Percentiles rank a stretch among this genome's conserved stretches.
phyloP scores from a whole-genome alignment of 2,888 invertebrate genomes.

The Hermodice carunculata region DNA sequence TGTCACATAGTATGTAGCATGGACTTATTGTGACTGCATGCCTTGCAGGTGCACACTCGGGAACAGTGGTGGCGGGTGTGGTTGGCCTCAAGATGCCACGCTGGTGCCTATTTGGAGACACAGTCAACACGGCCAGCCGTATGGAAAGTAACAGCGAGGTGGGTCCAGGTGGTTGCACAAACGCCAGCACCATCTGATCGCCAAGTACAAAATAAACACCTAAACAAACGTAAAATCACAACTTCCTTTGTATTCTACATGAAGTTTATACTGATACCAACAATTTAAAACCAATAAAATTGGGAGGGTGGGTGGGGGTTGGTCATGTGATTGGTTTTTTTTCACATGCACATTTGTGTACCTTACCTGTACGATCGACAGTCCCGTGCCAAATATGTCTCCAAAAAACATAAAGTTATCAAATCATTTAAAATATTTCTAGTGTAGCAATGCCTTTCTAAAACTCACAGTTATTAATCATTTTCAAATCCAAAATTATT shows the following conservation, averaged over 20 bases:
- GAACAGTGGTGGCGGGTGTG: conserved; percentile 23
- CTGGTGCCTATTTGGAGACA: conserved; percentile 22
- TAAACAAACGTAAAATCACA: neutral
- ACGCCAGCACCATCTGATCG: neutral
- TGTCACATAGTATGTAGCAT: neutral
- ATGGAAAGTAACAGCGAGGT: conserved; percentile 22
- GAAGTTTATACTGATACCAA: neutral
- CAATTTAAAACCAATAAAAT: too few species aligned
- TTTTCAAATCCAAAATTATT: too few species aligned
- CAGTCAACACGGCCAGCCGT: conserved; percentile 15
- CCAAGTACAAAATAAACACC: neutral
- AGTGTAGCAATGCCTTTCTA: too few species aligned
- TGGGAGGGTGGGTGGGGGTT: too few species aligned
- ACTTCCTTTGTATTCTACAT: neutral
- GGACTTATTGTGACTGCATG: neutral
- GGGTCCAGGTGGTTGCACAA: too few species aligned
- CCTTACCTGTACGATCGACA: too few species aligned
- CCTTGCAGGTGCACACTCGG: conserved; percentile 21
- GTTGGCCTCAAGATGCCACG: conserved; percentile 23
- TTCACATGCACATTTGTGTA: too few species aligned
- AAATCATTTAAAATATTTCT: too few species aligned
- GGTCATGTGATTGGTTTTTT: too few species aligned
- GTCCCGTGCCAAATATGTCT: too few species aligned
- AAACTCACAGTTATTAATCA: too few species aligned
- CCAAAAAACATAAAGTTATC: too few species aligned